Base-by-base conservation (phyloP, 2,888 invertebrate species). In the Malacosoma neustria region DNA sequence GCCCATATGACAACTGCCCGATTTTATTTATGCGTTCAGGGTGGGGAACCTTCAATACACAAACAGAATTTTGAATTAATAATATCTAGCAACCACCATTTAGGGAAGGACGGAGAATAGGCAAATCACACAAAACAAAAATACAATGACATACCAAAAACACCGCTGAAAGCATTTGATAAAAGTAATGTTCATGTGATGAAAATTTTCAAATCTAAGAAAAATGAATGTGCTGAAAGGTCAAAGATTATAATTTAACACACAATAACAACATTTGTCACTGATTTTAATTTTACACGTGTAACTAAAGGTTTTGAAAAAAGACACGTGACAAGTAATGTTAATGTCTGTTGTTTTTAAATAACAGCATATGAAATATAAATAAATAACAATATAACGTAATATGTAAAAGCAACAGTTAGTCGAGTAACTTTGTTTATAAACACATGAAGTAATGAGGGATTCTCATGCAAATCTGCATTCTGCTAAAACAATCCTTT, bases 1-100 rank as follows among this genome's bases (percentile, higher is more conserved):
- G 82, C 87, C 89, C 88, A 88, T 89, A 89, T 87, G 88, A 86
- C 85, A 89, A 88, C 88, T 89, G 89, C 86, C 87, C 84, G 72
- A 82, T 85, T 86, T 87, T 87, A 86, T 80, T 85, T 65, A 86
- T 79, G 82, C 87, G 84, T 84, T 87, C 87, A 77, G 88, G 88
- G 81, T 88, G 88, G 79, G 88, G 88, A 79, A 89, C 89, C 89
- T 89, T 89, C 76, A 87, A 89, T 87, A 88, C 88, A 88, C 79
- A 88, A 87, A 76, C 79, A 87, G 67, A 79, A 76, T 76, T 70
- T 72, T 62, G 74, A 76, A 65, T 80, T 72, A 67, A 70, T 68
- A 66, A 55, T 61, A 58, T 60, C 69, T 73, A 77, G 64, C 72
- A 77, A 61, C 67, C 66, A 76, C 54, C 58, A 65, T 63, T 61